These are phyloP conservation scores for Acleris cristana DNA, from an alignment of 2,888 invertebrate species.

Conservation along the genomic window DNA sequence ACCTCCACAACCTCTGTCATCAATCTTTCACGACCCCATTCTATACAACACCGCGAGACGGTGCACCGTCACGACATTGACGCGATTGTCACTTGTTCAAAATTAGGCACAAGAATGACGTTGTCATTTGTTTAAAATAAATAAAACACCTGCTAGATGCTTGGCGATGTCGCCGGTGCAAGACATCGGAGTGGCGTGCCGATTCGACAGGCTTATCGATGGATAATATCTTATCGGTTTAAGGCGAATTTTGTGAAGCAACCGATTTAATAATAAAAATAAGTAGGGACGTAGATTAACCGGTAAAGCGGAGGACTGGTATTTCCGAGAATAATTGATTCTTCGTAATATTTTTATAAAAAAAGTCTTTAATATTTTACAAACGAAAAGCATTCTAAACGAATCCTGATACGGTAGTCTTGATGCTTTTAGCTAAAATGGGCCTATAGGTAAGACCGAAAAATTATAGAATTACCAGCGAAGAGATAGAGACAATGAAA, in stretches of 20 bases:
- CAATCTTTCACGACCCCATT: constrained; percentile 26
- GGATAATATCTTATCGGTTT: constrained; percentile 61
- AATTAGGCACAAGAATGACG: constrained; percentile 11
- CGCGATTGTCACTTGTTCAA: constrained; percentile 23
- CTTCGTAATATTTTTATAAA: too few relatives aligned
- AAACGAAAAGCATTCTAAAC: too few relatives aligned
- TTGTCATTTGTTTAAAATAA: constrained; percentile 26
- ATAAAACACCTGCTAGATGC: constrained; percentile 63
- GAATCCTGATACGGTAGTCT: too few relatives aligned
- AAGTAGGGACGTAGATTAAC: constrained; percentile 10
- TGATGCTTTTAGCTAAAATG: too few relatives aligned
- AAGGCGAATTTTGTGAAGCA: constrained; percentile 55
- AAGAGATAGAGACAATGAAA: too few relatives aligned
- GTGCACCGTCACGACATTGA: constrained; percentile 6
- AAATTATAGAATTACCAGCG: too few relatives aligned
- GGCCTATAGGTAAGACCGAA: too few relatives aligned
- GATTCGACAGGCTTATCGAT: constrained; percentile 47
- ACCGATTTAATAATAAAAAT: constrained; percentile 32
- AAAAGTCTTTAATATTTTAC: too few relatives aligned
- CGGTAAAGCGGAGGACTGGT: not conserved
- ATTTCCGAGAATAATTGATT: not conserved
- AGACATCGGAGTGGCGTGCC: constrained; percentile 59
- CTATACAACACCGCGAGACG: constrained; percentile 13
- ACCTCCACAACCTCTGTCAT: constrained; percentile 29
- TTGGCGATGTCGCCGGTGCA: constrained; percentile 64